A percentile compares a stretch with the other conserved stretches of the same genome.
Conservation (phyloP, 2,113 vertebrate species). For the Elephas maximus region DNA sequence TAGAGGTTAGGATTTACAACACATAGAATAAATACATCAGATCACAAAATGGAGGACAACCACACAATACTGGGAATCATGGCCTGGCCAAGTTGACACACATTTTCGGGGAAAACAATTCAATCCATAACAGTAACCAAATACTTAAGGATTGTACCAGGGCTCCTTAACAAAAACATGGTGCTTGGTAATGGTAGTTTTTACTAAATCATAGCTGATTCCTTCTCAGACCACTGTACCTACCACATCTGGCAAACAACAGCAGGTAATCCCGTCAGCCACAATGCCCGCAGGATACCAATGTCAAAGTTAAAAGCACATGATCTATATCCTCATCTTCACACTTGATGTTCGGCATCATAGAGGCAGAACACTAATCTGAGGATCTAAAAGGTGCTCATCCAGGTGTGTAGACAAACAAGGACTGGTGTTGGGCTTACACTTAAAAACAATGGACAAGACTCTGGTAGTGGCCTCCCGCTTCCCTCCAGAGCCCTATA, state of each 20-base stretch:
- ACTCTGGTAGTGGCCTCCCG: neutral
- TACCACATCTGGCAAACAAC: neutral
- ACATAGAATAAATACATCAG: too few species aligned
- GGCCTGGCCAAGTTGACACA: too few species aligned
- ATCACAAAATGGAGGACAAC: too few species aligned
- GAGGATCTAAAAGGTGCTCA: neutral
- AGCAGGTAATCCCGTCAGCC: neutral
- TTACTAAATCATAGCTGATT: neutral
- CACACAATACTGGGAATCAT: too few species aligned
- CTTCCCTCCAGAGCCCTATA: neutral
- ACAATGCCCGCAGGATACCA: neutral
- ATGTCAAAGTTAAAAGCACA: neutral
- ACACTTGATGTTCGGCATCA: fast-evolving
- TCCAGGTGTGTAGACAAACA: too few species aligned
- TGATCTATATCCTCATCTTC: neutral
- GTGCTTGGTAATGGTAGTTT: neutral
- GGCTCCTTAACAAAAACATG: neutral
- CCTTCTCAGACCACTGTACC: neutral
- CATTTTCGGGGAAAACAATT: too few species aligned
- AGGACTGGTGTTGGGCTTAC: neutral
- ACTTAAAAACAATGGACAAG: neutral
- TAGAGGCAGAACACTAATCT: neutral
- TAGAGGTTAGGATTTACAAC: too few species aligned
- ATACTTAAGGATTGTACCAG: too few species aligned
- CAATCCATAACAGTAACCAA: too few species aligned